Base-by-base conservation (phyloP, 2,113 vertebrate species). In the Larimichthys polyactis region DNA sequence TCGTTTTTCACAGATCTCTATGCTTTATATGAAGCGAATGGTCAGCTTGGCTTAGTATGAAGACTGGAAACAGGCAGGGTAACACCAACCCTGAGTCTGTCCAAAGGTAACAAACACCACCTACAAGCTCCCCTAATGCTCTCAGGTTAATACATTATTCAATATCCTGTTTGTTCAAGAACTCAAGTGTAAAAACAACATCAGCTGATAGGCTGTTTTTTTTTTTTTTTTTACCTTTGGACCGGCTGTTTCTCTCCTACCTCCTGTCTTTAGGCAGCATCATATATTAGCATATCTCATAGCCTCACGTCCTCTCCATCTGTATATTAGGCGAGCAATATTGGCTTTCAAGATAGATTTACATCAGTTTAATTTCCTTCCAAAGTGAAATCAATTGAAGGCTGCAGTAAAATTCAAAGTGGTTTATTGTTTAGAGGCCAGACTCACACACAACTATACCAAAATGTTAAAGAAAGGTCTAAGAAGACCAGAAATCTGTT, bases 351-450 rank as follows among this genome's bases (percentile, higher is more conserved):
- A 43, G 70, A 82, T 80, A 87, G 60, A 88, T 89, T 84, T 85
- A 79, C 75, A 78, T 90, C 85, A 78, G 57, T 75, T 85, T 75
- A 71, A 81, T 73, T 81, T 79, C 67, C 75, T 84, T 84, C 67
- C 63, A 40, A 75, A 76, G 81, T 76, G 36, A 82, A 76, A 71
- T 78, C 75, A 84, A 57, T 84, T 78, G 65, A 20, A 68, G 29
- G 80, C 75, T 64, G 46, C 72, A 48, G 49, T 63, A n/a, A 60
- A 81, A 76, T 77, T 71, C 2, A 6, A 46, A 62, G 70, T 43
- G 58, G 51, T 86, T 73, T 62, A 70, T 74, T 85, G 78, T 70
- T 55, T 73, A 17, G 46, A 46, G 32, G 36, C 36, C 36, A 40
- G 36, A 9, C 44, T 54, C 19, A 54, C 19, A 66, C 59, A 60